Conservation (phyloP, 92 coral and sea anemone species). For the Isaurus tuberculatus region DNA sequence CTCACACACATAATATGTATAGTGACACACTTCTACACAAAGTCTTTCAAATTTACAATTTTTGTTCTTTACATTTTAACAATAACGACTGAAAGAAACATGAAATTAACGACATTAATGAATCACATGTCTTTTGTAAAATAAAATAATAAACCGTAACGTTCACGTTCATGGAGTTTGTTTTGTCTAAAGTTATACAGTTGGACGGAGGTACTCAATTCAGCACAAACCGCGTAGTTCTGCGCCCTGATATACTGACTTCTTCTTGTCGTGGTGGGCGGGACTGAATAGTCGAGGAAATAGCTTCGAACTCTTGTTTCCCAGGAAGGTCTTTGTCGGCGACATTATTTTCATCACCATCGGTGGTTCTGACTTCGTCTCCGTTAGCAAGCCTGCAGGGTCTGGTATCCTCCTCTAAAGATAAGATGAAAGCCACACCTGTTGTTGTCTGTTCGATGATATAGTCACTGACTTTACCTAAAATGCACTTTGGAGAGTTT, state of each 20-base stretch:
- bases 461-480: constrained; percentile 30
- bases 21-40: too few relatives aligned
- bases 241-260: not conserved
- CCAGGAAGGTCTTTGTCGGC: not conserved
- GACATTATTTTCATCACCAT: not conserved
- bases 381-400: constrained; percentile 38
- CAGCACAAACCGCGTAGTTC: not conserved
- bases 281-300: not conserved
- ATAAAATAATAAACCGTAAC: too few relatives aligned
- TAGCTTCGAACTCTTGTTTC: not conserved
- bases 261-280: constrained; percentile 4
- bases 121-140: too few relatives aligned
- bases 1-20: too few relatives aligned
- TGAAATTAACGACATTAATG: too few relatives aligned
- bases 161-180: not conserved
- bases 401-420: constrained; percentile 10
- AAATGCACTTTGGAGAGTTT: constrained; percentile 57
- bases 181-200: not conserved
- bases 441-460: not conserved
- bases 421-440: not conserved
- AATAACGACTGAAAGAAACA: too few relatives aligned
- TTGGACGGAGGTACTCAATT: not conserved
- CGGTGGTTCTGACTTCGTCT: constrained; percentile 13
- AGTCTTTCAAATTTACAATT: too few relatives aligned
- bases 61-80: too few relatives aligned